Percentiles rank a stretch among this genome's conserved stretches.
These are phyloP conservation scores for Stichopus chloronotus DNA, from an alignment of 35 echinoderm and acorn worm genomes.

Conservation along the genomic window DNA sequence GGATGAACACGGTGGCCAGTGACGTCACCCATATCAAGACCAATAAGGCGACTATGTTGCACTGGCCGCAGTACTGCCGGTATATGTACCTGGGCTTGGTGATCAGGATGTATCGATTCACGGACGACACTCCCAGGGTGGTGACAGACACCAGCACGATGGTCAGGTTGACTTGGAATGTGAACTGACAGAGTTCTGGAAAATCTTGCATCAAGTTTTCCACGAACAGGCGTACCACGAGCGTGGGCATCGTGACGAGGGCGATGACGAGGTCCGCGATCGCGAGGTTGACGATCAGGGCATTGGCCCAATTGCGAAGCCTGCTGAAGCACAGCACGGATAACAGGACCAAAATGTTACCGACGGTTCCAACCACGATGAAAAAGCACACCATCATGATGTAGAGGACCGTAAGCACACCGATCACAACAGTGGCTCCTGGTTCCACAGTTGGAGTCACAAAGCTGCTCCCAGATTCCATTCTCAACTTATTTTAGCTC, in stretches of 20 bases:
- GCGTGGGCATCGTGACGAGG: not conserved
- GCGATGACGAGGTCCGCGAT: slow-evolving; percentile 20
- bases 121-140: slow-evolving; percentile 39
- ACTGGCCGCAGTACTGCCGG: slow-evolving; percentile 19
- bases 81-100: slow-evolving; percentile 41
- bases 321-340: slow-evolving; percentile 46
- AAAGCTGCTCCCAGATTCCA: no score
- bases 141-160: slow-evolving; percentile 9
- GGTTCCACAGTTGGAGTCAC: not conserved
- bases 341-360: slow-evolving; percentile 72
- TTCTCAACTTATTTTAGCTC: no score
- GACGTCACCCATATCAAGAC: slow-evolving; percentile 21
- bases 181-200: not conserved
- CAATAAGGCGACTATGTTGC: not conserved
- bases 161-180: slow-evolving; percentile 42
- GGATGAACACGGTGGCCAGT: not conserved
- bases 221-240: not conserved
- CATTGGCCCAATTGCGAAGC: slow-evolving; percentile 44
- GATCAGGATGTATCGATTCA: slow-evolving; percentile 34
- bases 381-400: not conserved
- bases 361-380: slow-evolving; percentile 56
- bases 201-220: not conserved
- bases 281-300: slow-evolving; percentile 31
- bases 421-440: not conserved
- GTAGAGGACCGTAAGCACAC: not conserved